phyloP scores from a whole-genome alignment of 1,140 invertebrate species.

The Charaxes varanes region DNA sequence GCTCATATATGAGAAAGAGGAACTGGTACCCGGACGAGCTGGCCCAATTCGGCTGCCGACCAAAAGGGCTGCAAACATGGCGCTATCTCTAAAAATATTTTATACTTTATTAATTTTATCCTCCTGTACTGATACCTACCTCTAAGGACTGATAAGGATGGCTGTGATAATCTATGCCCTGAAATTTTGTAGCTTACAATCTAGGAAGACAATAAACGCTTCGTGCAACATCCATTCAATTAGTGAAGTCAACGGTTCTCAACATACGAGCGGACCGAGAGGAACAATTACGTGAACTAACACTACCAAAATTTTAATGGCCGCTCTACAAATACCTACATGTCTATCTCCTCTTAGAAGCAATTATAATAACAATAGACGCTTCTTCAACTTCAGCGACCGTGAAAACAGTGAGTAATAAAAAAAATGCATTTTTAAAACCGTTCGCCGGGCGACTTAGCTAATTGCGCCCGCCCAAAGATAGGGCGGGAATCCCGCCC shows the following conservation, averaged over 20 bases:
- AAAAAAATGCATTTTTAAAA: slow-evolving; percentile 55
- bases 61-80: no score
- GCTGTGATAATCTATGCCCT: neutral
- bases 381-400: slow-evolving; percentile 17
- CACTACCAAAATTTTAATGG: slow-evolving; percentile 10
- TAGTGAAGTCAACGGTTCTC: slow-evolving; percentile 9
- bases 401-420: slow-evolving; percentile 37
- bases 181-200: neutral
- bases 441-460: slow-evolving; percentile 29
- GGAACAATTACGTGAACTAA: slow-evolving; percentile 20
- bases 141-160: neutral
- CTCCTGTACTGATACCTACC: neutral
- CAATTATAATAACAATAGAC: slow-evolving; percentile 22
- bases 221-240: no score
- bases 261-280: slow-evolving; percentile 17
- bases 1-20: no score
- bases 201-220: no score
- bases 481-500: slow-evolving; percentile 51
- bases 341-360: slow-evolving; percentile 2
- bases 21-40: no score
- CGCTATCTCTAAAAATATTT: no score
- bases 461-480: slow-evolving; percentile 62
- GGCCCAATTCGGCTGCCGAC: no score
- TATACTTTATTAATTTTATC: no score
- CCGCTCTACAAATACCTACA: slow-evolving; percentile 7